These are phyloP conservation scores for Apostichopus parvimensis DNA, from an alignment of 35 echinoderm and acorn worm species.

Conservation along the genomic window DNA sequence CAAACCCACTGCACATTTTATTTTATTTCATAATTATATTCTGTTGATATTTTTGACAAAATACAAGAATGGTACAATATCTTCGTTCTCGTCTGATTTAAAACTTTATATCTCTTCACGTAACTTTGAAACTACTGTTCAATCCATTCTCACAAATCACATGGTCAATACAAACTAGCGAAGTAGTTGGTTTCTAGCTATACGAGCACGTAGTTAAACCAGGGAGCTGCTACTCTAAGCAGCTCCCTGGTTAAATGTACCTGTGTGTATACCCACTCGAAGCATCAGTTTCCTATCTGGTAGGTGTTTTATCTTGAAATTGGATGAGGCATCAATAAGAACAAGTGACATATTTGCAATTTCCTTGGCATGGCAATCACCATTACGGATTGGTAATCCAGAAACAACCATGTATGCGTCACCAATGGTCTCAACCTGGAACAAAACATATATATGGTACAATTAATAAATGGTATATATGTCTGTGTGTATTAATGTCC, in stretches of 20 bases:
- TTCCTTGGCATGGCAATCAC: conserved; percentile 76
- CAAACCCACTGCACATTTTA: too few relatives aligned
- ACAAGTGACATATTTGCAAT: conserved; percentile 81
- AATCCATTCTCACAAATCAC: too few relatives aligned
- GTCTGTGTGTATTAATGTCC: neutral
- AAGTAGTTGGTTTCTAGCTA: too few relatives aligned
- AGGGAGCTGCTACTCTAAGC: too few relatives aligned
- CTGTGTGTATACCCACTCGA: conserved; percentile 80
- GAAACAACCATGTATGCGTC: conserved; percentile 96
- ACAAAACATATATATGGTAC: neutral
- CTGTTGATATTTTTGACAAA: too few relatives aligned
- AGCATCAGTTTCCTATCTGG: conserved; percentile 64
- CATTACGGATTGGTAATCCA: conserved; percentile 84
- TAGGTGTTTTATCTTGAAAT: conserved; percentile 72
- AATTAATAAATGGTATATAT: neutral
- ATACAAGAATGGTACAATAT: too few relatives aligned
- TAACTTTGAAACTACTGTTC: too few relatives aligned
- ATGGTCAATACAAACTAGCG: too few relatives aligned
- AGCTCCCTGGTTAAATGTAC: too few relatives aligned
- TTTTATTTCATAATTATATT: too few relatives aligned
- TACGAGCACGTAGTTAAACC: neutral
- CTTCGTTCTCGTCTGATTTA: too few relatives aligned
- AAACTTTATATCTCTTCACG: too few relatives aligned
- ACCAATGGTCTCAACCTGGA: conserved; percentile 91
- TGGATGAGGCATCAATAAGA: conserved; percentile 55